Conservation (phyloP, 2,113 vertebrate genomes). For the Psephotus haematonotus region DNA sequence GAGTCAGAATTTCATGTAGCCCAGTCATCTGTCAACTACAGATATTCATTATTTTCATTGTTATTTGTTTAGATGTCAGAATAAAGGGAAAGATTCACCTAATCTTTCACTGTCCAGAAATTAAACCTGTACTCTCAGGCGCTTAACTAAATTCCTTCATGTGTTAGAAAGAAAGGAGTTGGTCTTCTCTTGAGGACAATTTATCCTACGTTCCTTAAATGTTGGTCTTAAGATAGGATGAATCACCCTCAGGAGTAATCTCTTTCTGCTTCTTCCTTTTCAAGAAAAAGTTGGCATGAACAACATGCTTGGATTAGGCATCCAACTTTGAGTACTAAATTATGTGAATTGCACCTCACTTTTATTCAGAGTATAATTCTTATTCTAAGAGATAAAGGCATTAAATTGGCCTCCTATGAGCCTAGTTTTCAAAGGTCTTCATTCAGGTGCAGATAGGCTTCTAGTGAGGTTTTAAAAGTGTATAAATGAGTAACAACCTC, state of each 20-base stretch:
- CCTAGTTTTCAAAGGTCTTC: neutral
- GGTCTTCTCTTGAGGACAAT: neutral
- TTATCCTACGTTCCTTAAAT: neutral
- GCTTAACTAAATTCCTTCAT: neutral
- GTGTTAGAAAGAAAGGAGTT: neutral
- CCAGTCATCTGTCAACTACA: conserved; percentile 29
- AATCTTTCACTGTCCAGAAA: neutral
- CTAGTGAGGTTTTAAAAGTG: neutral
- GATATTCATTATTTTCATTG: neutral
- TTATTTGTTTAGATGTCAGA: conserved; percentile 18
- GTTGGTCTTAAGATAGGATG: neutral
- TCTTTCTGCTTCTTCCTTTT: neutral
- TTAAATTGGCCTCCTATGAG: neutral
- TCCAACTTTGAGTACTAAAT: neutral
- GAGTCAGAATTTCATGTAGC: conserved; percentile 17
- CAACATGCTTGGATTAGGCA: neutral
- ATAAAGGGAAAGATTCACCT: neutral
- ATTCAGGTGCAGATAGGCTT: neutral
- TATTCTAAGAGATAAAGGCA: neutral
- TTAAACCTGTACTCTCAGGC: neutral
- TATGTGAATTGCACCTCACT: neutral
- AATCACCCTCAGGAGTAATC: neutral
- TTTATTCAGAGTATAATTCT: neutral
- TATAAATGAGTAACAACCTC: neutral
- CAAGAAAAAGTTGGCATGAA: neutral